These are phyloP conservation scores for Pitangus sulphuratus DNA, from an alignment of 2,797 vertebrate species.

Conservation along the genomic window DNA sequence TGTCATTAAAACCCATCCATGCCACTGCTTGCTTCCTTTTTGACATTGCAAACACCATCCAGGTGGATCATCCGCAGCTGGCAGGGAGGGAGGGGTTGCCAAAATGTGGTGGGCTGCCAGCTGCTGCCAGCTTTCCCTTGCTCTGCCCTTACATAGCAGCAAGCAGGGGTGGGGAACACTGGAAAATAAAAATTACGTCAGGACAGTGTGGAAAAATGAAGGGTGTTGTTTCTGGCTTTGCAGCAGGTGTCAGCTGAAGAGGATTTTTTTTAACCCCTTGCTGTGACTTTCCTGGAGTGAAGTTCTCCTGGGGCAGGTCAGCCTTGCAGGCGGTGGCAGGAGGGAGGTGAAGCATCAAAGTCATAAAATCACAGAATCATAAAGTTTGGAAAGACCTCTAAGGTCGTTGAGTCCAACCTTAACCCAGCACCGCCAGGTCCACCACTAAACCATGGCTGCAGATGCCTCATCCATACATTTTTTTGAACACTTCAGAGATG, in stretches of 20 bases:
- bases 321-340: not conserved
- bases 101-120: not conserved
- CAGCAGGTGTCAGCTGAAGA: not conserved
- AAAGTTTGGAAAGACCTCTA: not conserved
- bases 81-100: not conserved
- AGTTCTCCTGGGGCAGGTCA: not conserved
- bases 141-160: fast-evolving
- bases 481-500: not conserved
- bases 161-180: not conserved
- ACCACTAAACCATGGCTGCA: not conserved
- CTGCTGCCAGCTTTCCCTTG: not conserved
- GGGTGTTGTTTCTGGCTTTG: not conserved
- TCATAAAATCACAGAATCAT: not conserved
- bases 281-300: not conserved
- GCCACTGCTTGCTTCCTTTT: not conserved
- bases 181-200: not conserved
- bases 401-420: not conserved
- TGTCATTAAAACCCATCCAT: not conserved
- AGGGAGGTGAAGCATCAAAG: not conserved
- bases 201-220: not conserved
- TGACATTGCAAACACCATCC: not conserved
- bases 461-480: too few relatives aligned
- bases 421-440: not conserved
- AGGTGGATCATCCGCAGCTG: not conserved
- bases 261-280: not conserved